Evolutionary conservation across 2,888 invertebrate species (phyloP), one percentile per base, ranked within the genome.

Genomic region (Synergus umbraculus): DNA sequence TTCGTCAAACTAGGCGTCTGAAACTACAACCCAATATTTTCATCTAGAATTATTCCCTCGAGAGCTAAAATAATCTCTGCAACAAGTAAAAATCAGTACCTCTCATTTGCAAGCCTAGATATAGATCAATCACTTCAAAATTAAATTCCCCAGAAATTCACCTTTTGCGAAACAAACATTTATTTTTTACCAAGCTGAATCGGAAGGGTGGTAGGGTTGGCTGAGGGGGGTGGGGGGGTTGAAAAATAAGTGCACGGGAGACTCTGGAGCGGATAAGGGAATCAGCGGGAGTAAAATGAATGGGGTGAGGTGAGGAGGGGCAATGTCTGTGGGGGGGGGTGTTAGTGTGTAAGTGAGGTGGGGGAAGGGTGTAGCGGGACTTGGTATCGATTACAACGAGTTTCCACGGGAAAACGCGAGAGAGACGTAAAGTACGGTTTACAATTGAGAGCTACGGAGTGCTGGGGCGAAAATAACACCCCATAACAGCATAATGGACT

Each of bases 401-500:
- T 73, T 73, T 73, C 73, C 37, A 73, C 49, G 73, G 73, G 37
- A 12, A 41, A 49, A 54, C 37, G 73, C 54, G 18, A 54, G 73
- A 49, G 49, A 73, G 73, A 73, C 41, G 73, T 54, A 54, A 73
- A 54, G 73, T 41, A 54, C n/a, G 73, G 49, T 73, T 73, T 73
- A 73, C 37, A 73, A 73, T 73, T 54, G 73, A 73, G 73, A 73
- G 73, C 73, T 54, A 54, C 54, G 73, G 49, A 73, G n/a, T 54
- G 41, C 54, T 73, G 73, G 18, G 73, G 73, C 54, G 73, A 73
- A 73, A 73, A 73, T 73, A 73, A 73, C 73, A 73, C 73, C 54
- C 73, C 54, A 73, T 73, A 73, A 73, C 73, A 73, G 54, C 73
- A 54, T 73, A 73, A 73, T 73, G 73, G 73, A 58, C 73, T 73